Base-by-base conservation (phyloP, 1,140 invertebrate species). In the Polypedilum vanderplanki region DNA sequence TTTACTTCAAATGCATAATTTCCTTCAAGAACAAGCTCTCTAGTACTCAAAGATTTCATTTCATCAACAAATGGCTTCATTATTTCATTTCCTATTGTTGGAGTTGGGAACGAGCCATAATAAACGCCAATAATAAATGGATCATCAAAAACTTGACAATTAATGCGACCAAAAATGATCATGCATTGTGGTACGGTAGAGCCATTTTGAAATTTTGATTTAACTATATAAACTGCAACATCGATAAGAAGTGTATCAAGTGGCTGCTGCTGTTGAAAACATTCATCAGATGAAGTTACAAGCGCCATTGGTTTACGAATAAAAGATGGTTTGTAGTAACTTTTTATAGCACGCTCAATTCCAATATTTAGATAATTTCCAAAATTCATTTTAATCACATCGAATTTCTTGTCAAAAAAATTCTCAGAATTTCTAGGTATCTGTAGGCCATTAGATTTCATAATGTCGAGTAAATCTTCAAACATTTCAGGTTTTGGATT, bases 81-180 rank as follows among this genome's bases (percentile, higher is more conserved):
- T 18, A 75, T 75, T 70, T 75, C 74, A 40, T 75, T 75, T 12
- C 41, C 74, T 20, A 75, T 75, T 17, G 74, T 75, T 15, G 57
- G 57, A 12, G 40, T 75, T 9, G 74, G 74, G 24, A 75, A 75
- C 3, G 20, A 17, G 2, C 74, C 74, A 12, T 67, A 40, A 20
- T 75, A 75, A 33, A 75, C 67, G 10, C 57, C 74, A 75, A 75
- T 75, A 7, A 67, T 41, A 20, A 67, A 75, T 8, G 74, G 24
- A 24, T 40, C 41, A 41, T 70, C 18, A 70, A 70, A 70, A 3
- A 70, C 17, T 15, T 20, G 46, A 41, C 46, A 40, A n/a, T 24
- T 22, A n/a, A 67, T 65, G 40, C 40, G 46, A 17, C 74, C 74
- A 15, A 75, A 75, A 8, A 75, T 65, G 7, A 70, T 67, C 74